These are phyloP conservation scores for Myotis yumanensis DNA, from an alignment of 2,113 vertebrate species.

Conservation along the genomic window DNA sequence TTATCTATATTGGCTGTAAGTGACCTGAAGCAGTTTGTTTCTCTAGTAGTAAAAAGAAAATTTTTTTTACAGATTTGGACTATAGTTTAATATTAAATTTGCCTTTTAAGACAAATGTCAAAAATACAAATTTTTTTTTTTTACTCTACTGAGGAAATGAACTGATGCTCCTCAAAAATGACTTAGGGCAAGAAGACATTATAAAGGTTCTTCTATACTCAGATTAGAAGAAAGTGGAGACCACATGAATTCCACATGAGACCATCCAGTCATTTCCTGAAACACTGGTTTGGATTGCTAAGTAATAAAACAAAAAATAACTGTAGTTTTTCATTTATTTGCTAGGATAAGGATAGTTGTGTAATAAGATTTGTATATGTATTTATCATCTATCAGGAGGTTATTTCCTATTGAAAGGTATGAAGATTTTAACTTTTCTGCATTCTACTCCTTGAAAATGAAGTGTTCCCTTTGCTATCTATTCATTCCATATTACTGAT, in stretches of 20 bases:
- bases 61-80: not conserved
- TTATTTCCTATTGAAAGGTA: not conserved
- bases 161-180: conserved; percentile 46
- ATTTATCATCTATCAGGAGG: not conserved
- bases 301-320: conserved; percentile 23
- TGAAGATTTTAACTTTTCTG: not conserved
- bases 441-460: not conserved
- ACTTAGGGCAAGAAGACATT: conserved; percentile 48
- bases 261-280: not conserved
- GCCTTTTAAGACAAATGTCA: conserved; percentile 5
- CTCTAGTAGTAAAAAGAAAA: not conserved
- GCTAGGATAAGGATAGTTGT: not conserved
- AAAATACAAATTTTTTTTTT: conserved; percentile 31
- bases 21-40: fast-evolving
- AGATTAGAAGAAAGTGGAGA: conserved; percentile 1
- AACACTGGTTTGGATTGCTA: conserved; percentile 11
- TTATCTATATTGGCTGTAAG: not conserved
- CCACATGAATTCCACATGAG: not conserved
- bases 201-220: conserved; percentile 56
- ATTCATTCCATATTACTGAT: not conserved
- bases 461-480: not conserved
- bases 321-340: not conserved
- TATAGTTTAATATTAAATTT: conserved; percentile 46
- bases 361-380: not conserved
- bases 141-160: conserved; percentile 41